These are phyloP conservation scores for Rallus crepitans DNA, from an alignment of 2,797 vertebrate species.

Conservation along the genomic window DNA sequence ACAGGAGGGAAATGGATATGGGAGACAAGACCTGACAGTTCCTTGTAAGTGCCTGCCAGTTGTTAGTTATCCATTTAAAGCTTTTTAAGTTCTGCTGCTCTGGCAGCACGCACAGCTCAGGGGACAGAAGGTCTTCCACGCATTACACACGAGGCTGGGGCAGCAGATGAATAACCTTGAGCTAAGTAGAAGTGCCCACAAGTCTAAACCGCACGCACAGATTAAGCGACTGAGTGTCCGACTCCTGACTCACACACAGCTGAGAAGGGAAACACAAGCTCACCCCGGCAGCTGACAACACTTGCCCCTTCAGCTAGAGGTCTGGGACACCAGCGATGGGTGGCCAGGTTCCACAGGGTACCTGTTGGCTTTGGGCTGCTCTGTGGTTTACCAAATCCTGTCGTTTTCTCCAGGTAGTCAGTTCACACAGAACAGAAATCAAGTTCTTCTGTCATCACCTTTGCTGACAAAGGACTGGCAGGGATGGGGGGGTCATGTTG, in stretches of 20 bases:
- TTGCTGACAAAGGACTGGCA: background rate
- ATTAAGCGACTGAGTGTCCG: background rate
- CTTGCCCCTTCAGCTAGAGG: background rate
- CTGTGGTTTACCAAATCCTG: accelerated
- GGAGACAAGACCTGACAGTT: background rate
- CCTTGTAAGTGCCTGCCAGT: background rate
- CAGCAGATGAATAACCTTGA: background rate
- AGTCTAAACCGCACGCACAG: background rate
- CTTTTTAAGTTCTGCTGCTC: background rate
- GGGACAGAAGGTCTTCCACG: background rate
- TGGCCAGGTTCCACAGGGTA: background rate
- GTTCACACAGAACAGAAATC: background rate
- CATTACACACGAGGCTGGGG: background rate
- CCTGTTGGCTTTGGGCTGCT: background rate
- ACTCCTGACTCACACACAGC: background rate
- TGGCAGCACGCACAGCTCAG: background rate
- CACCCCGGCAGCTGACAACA: background rate
- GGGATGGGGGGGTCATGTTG: background rate
- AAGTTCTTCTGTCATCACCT: background rate
- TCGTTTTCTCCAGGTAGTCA: accelerated
- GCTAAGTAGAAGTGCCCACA: background rate
- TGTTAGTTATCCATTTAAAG: background rate
- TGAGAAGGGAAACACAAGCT: background rate
- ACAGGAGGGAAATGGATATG: background rate
- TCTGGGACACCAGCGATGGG: background rate